Conservation (phyloP, 2,113 vertebrate genomes). For the Ranitomeya variabilis region DNA sequence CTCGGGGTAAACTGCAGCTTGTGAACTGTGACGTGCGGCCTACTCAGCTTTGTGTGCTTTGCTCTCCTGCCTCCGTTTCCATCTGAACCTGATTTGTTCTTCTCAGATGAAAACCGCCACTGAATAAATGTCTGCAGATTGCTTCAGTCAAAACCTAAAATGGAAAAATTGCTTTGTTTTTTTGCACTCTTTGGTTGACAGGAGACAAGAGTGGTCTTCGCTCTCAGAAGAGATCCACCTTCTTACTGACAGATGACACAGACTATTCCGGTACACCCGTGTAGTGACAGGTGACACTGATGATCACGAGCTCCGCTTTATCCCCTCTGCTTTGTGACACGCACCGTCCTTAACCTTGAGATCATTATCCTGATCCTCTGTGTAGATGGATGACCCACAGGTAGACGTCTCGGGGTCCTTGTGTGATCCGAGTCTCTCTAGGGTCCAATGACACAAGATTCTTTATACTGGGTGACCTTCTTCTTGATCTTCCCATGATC, state of each 20-base stretch:
- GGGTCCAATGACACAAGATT: not conserved
- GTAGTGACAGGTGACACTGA: constrained; percentile 18
- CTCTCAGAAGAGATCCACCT: not conserved
- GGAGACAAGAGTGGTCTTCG: not conserved
- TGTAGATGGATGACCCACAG: not conserved
- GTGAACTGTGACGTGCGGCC: not conserved
- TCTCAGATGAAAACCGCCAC: not conserved
- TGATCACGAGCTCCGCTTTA: not conserved
- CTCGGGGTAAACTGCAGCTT: not conserved
- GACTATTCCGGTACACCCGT: not conserved
- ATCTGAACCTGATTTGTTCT: not conserved
- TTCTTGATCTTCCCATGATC: not conserved
- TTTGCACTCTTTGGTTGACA: not conserved
- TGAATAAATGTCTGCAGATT: constrained; percentile 12
- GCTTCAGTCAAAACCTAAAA: not conserved
- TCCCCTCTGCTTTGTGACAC: not conserved
- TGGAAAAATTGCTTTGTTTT: not conserved
- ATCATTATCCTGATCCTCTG: not conserved
- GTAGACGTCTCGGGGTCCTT: not conserved
- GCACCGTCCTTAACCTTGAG: not conserved
- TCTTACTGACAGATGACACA: not conserved
- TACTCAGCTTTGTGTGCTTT: not conserved
- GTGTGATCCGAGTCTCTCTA: not conserved
- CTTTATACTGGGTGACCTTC: not conserved
- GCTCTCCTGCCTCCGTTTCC: not conserved